A percentile compares a stretch with the other conserved stretches of the same genome.
Evolutionary conservation across 2,797 vertebrate genomes (phyloP).

Genomic region (Cyprinodon diabolis): DNA sequence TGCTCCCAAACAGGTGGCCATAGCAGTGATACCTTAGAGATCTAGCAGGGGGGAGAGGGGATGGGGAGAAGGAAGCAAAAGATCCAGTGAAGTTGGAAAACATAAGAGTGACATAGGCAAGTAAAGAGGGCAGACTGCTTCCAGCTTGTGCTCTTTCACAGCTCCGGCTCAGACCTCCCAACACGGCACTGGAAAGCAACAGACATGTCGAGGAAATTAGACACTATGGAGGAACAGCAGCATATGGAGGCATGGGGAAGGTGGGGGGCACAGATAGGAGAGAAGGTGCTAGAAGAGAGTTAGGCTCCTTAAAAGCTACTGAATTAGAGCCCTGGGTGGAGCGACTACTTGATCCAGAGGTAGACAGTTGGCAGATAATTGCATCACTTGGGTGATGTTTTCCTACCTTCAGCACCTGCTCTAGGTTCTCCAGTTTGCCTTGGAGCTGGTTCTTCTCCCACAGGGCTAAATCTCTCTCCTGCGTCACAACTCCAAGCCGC

Average conservation of each 20-base stretch:
- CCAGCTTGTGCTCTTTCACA: slow-evolving; percentile 74
- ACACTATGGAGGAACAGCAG: slow-evolving; percentile 54
- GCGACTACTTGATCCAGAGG: slow-evolving; percentile 25
- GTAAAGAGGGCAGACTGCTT: slow-evolving; percentile 62
- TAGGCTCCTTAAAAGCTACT: slow-evolving; percentile 56
- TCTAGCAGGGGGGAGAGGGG: slow-evolving; percentile 59
- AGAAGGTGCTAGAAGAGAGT: slow-evolving; percentile 40
- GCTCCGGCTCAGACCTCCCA: slow-evolving; percentile 74
- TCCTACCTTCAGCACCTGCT: slow-evolving; percentile 99
- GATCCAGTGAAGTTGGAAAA: slow-evolving; percentile 34
- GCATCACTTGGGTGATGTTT: slow-evolving; percentile 4
- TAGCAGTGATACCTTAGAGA: slow-evolving; percentile 74
- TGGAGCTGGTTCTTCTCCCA: slow-evolving; percentile 90
- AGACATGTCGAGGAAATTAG: slow-evolving; percentile 75
- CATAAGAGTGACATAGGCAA: slow-evolving; percentile 48
- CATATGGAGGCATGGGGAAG: slow-evolving; percentile 45
- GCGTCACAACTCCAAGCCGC: slow-evolving; percentile 85
- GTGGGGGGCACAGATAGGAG: slow-evolving; percentile 54
- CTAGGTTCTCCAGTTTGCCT: slow-evolving; percentile 99
- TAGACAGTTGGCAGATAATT: slow-evolving; percentile 5
- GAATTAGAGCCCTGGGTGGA: slow-evolving; percentile 35
- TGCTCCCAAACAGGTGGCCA: slow-evolving; percentile 57
- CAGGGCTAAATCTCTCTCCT: slow-evolving; percentile 89
- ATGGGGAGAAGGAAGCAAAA: slow-evolving; percentile 27
- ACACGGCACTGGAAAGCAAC: slow-evolving; percentile 78